Base-by-base conservation (phyloP, 2,797 vertebrate species). In the Carduelis carduelis region DNA sequence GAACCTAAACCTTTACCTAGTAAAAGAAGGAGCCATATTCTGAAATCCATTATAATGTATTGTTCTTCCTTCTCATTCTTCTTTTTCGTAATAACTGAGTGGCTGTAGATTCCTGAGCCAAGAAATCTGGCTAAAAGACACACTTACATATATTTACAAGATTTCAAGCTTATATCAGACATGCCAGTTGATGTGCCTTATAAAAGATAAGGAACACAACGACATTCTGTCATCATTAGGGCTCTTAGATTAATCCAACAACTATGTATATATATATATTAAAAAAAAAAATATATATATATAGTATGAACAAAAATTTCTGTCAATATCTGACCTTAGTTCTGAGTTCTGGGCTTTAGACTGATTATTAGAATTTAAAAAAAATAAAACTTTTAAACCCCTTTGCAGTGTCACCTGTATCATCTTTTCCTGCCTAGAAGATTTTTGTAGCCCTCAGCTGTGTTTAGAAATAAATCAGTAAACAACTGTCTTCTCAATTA, bases 361-460 rank as follows among this genome's bases (percentile, higher is more conserved):
- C 7, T 81, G 35, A 14, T n/a, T 34, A 11, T 32, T 35, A 46
- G 24, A 78, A 57, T 23, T 26, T 8, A 3, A 50, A 49, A 46
- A 43, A 52, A 23, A 0, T 1, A 63, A 23, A 0, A 4, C 2
- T 14, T 44, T 53, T 60, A 39, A 86, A 9, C 8, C 17, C 21
- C 39, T 71, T 89, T 39, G 32, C 20, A 41, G 15, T 46, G 26
- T 46, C 6, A 37, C 22, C 46, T 86, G 11, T 14, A 21, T 39
- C 26, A 60, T 57, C 30, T 74, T 60, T 61, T 49, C 12, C 64
- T 65, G 8, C 21, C 46, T 84, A 27, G 41, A 53, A 72, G 50
- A 28, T 9, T 83, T 91, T 23, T 83, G 30, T 63, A 68, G 37
- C 32, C 55, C 27, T 72, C n/a, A 47, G 4, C n/a, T 78, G 22